phyloP scores from a whole-genome alignment of 2,797 vertebrate species.

The Diglossa cyanea region DNA sequence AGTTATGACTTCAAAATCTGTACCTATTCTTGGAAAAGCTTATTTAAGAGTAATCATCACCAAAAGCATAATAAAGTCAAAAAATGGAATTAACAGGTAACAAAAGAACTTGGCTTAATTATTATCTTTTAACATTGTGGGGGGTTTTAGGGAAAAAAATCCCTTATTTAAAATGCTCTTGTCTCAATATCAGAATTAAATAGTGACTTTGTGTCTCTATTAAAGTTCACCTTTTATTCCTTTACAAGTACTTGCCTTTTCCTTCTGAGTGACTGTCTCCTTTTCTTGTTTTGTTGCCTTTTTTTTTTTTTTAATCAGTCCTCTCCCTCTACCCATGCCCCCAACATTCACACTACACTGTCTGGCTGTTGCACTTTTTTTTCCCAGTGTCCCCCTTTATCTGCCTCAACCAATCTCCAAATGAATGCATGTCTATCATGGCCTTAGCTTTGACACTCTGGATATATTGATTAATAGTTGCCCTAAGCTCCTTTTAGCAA shows the following conservation, averaged over 20 bases:
- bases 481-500: conserved; percentile 98
- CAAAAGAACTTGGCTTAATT: neutral
- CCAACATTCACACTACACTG: neutral
- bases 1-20: neutral
- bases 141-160: neutral
- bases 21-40: neutral
- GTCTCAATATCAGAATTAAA: neutral
- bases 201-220: neutral
- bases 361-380: conserved; percentile 39
- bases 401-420: conserved; percentile 83
- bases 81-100: neutral
- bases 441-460: conserved; percentile 88
- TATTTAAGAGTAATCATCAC: neutral
- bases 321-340: neutral
- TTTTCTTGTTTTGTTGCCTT: neutral
- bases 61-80: neutral
- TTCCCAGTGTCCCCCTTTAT: conserved; percentile 66
- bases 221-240: neutral
- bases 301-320: neutral
- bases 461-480: conserved; percentile 99
- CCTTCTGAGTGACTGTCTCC: neutral
- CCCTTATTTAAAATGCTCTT: neutral
- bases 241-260: neutral
- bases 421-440: conserved; percentile 87
- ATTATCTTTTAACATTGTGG: neutral